Evolutionary conservation across 2,888 invertebrate genomes (phyloP).

Genomic region (Reticulitermes lucifugus): DNA sequence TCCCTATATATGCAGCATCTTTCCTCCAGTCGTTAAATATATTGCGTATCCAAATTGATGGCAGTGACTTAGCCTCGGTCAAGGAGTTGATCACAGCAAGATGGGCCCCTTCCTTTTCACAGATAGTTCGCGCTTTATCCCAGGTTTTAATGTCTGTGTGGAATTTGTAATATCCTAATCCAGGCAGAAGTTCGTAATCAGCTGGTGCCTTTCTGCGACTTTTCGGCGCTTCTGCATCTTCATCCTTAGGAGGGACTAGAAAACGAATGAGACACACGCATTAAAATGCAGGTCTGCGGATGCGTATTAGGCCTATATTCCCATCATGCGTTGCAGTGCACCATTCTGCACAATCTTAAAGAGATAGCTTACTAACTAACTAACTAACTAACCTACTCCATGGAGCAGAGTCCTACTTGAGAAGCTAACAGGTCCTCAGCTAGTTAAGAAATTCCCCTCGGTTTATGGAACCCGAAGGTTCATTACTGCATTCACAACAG

Average conservation of each 20-base stretch:
- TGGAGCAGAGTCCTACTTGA: too few species aligned
- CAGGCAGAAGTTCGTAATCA: constrained; percentile 38
- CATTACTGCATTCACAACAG: too few species aligned
- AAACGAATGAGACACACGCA: neutral
- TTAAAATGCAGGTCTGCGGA: neutral
- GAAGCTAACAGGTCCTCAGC: too few species aligned
- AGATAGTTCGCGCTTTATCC: constrained; percentile 25
- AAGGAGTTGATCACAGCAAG: constrained; percentile 38
- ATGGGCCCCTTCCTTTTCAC: constrained; percentile 39
- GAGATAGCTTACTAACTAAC: too few species aligned
- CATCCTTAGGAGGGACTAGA: neutral
- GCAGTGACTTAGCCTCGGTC: constrained; percentile 12
- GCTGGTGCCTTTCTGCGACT: neutral
- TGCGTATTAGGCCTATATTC: too few species aligned
- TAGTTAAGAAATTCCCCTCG: too few species aligned
- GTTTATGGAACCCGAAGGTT: too few species aligned
- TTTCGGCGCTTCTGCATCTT: neutral
- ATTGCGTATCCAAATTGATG: constrained; percentile 4
- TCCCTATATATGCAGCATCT: constrained; percentile 10
- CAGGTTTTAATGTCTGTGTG: constrained; percentile 35
- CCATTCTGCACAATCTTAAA: too few species aligned
- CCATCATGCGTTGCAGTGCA: too few species aligned
- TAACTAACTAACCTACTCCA: too few species aligned
- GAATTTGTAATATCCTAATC: constrained; percentile 44
- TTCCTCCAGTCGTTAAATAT: constrained; percentile 25